Evolutionary conservation across 2,113 vertebrate genomes (phyloP).

Genomic region (Saimiri boliviensis): DNA sequence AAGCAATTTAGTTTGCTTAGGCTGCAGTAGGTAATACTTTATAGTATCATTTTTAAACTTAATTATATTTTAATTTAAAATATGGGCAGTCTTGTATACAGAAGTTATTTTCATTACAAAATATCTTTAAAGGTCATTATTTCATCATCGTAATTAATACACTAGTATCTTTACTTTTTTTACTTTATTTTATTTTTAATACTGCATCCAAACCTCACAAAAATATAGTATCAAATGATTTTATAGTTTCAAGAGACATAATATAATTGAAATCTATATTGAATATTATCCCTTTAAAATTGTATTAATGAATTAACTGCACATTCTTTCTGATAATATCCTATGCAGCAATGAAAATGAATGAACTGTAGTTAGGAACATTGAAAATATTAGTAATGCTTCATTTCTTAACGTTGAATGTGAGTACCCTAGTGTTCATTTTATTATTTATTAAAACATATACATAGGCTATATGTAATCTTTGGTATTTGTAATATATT

Average conservation of each 20-base stretch:
- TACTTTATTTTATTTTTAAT: slow-evolving; percentile 25
- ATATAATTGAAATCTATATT: not conserved
- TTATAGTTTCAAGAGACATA: slow-evolving; percentile 20
- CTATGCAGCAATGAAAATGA: not conserved
- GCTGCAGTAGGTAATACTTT: not conserved
- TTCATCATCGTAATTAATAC: not conserved
- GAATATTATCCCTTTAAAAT: not conserved
- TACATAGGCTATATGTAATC: not conserved
- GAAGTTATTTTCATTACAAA: slow-evolving; percentile 19
- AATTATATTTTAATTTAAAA: slow-evolving; percentile 1
- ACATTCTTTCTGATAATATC: not conserved
- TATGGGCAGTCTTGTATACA: not conserved
- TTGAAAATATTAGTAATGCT: not conserved
- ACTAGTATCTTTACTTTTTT: not conserved
- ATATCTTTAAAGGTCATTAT: not conserved
- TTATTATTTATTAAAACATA: slow-evolving; percentile 25
- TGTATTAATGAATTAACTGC: not conserved
- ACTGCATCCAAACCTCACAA: not conserved
- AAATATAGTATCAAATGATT: not conserved
- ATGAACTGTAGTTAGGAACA: not conserved
- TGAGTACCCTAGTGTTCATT: not conserved
- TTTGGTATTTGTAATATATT: not conserved
- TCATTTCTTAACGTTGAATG: not conserved
- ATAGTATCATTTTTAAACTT: not conserved
- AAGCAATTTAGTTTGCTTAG: not conserved